These are phyloP conservation scores for Phrynocephalus versicolor DNA, from an alignment of 2,113 vertebrate species.

Conservation along the genomic window DNA sequence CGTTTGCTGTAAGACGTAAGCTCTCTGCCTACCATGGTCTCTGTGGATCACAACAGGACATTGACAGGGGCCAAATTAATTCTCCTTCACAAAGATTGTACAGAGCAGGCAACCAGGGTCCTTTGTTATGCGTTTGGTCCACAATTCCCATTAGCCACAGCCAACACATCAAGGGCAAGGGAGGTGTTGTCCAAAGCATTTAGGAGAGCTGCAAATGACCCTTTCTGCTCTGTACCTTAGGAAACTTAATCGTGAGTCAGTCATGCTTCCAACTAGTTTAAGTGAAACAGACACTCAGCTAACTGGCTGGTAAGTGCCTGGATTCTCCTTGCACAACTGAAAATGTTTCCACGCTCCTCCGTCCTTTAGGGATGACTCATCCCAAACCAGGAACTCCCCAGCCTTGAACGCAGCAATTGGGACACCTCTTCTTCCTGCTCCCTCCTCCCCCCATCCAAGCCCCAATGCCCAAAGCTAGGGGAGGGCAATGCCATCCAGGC, in stretches of 20 bases:
- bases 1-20: too few species aligned
- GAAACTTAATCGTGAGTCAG: background rate
- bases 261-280: background rate
- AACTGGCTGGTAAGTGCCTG: background rate
- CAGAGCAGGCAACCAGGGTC: too few species aligned
- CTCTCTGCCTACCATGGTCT: too few species aligned
- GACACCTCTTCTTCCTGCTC: background rate
- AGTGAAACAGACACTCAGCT: background rate
- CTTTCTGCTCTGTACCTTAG: background rate
- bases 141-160: too few species aligned
- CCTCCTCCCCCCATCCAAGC: too few species aligned
- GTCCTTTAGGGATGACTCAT: background rate
- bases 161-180: background rate
- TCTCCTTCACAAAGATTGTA: background rate
- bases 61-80: too few species aligned
- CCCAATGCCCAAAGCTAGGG: too few species aligned
- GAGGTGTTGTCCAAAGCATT: background rate
- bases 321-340: background rate
- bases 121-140: too few species aligned
- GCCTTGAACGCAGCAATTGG: fast-evolving
- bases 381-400: background rate
- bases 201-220: background rate
- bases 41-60: too few species aligned
- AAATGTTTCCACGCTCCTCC: background rate
- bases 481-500: too few species aligned